Percentiles rank a stretch among this genome's conserved stretches.
phyloP scores from a whole-genome alignment of 2,113 vertebrate species.

The Ellobius talpinus region DNA sequence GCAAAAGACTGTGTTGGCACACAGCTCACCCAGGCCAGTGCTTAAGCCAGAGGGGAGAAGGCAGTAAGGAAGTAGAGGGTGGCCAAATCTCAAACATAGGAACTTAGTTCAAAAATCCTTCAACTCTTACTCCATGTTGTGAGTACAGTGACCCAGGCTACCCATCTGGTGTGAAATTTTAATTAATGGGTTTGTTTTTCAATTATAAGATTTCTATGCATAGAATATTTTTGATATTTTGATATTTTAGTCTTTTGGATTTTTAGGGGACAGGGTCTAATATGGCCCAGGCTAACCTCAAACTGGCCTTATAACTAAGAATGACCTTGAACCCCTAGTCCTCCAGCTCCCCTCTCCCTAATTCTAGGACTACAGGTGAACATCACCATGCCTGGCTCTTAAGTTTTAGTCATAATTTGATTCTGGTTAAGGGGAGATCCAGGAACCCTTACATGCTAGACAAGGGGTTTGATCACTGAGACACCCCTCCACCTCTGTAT shows the following conservation, averaged over 20 bases:
- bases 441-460: not conserved
- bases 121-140: not conserved
- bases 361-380: not conserved
- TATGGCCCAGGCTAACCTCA: not conserved
- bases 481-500: not conserved
- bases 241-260: not conserved
- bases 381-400: not conserved
- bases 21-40: constrained; percentile 23
- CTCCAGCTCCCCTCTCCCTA: not conserved
- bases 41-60: constrained; percentile 44
- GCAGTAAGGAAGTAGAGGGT: not conserved
- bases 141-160: not conserved
- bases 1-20: constrained; percentile 59
- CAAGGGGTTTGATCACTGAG: not conserved
- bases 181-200: constrained; percentile 44
- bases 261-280: not conserved
- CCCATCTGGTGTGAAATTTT: not conserved
- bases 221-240: not conserved
- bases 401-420: not conserved
- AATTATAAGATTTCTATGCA: not conserved
- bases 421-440: not conserved
- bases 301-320: not conserved
- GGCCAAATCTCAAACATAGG: not conserved
- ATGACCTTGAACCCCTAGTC: not conserved
- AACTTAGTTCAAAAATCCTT: not conserved